Base-by-base conservation (phyloP, 1,140 invertebrate species). In the Drosophila mayri region DNA sequence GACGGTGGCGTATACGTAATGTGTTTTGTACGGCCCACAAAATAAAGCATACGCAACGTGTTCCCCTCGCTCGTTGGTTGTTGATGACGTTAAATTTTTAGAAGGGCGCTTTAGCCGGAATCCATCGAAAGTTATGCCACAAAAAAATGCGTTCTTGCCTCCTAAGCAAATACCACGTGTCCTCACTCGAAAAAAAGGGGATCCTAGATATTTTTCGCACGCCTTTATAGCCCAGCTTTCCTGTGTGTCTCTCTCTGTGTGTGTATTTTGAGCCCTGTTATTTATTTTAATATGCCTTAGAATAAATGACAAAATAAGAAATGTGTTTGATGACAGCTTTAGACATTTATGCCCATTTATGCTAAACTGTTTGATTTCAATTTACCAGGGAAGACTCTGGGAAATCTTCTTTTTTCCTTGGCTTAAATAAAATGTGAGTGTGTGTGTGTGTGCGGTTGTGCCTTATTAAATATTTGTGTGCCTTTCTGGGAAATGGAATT, bases 281-380 rank as follows among this genome's bases (percentile, higher is more conserved):
- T 90, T 90, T 80, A 84, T 80, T 90, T 81, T 72, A 59, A 72
- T 72, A 60, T 50, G 37, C 43, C 35, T 32, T 35, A 37, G 70
- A 72, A 72, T 72, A 72, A 85, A 73, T 85, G 81, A 74, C 75
- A 81, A 76, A 72, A 71, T 72, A 72, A 80, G 74, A 73, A 90
- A 79, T 90, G 78, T 90, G 68, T 85, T 88, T 81, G 85, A 79
- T 73, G 85, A 90, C 81, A 90, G 78, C 81, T 90, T 71, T 81
- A 85, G 85, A 90, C 74, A 79, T 90, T 85, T 90, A 85, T 85
- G 79, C 86, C 75, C 85, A 85, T 80, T 90, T 85, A 88, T 83
- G 83, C 83, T 86, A 88, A 88, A 78, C 82, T 88, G 76, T 88
- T 81, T 74, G 84, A 79, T 79, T 83, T 83, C 65, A 67, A 79